phyloP scores from a whole-genome alignment of 2,113 vertebrate species.

The Anas platyrhynchos region DNA sequence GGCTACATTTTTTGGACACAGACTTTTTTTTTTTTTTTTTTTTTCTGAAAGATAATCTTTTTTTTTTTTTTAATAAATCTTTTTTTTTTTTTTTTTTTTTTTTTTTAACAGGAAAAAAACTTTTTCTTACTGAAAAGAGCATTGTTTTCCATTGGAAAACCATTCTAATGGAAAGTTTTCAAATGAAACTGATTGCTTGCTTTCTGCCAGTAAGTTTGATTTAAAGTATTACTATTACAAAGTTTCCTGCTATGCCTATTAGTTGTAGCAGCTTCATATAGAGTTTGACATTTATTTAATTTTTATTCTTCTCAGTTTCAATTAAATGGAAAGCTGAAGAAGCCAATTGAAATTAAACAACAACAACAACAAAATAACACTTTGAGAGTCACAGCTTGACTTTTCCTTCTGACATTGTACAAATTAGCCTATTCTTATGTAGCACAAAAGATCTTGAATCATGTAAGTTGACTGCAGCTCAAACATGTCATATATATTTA shows the following conservation, averaged over 20 bases:
- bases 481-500: not conserved
- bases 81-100: not conserved
- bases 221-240: not conserved
- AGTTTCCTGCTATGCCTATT: not conserved
- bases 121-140: accelerated
- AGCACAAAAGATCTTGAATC: not conserved
- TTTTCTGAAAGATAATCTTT: not conserved
- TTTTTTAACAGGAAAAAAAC: not conserved
- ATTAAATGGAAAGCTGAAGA: not conserved
- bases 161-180: not conserved
- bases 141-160: not conserved
- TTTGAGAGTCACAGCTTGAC: not conserved
- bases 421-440: not conserved
- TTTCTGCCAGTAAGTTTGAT: not conserved
- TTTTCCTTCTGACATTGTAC: not conserved
- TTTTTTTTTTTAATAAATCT: not conserved
- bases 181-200: not conserved
- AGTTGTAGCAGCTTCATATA: not conserved
- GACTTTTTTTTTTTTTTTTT: not conserved
- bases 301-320: conserved; percentile 8
- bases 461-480: not conserved
- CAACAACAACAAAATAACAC: not conserved
- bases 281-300: not conserved
- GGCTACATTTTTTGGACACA: accelerated
- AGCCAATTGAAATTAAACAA: not conserved